These are phyloP conservation scores for Noctua fimbriata DNA, from an alignment of 2,888 invertebrate species.

Conservation along the genomic window DNA sequence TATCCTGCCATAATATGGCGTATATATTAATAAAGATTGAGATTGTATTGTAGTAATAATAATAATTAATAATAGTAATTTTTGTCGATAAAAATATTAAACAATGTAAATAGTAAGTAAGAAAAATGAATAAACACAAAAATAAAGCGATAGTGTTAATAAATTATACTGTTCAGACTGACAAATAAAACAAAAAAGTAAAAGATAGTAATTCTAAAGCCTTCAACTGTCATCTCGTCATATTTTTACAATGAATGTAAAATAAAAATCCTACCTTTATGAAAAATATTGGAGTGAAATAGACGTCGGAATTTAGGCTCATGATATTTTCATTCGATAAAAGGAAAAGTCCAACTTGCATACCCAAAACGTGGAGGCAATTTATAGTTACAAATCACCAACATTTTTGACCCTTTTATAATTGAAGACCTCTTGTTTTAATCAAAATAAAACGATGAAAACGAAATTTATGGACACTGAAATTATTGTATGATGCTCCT, in stretches of 20 bases:
- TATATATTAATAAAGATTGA: too few species aligned
- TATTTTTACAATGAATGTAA: not conserved
- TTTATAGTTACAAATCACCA: constrained; percentile 6
- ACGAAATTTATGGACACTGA: not conserved
- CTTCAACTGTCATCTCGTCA: not conserved
- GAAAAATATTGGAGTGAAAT: not conserved
- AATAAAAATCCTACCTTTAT: not conserved
- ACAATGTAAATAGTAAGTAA: too few species aligned
- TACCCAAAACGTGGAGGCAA: constrained; percentile 9
- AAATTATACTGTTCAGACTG: not conserved
- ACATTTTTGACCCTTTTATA: constrained; percentile 20
- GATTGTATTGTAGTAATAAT: too few species aligned
- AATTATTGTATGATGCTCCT: not conserved
- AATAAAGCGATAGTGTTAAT: not conserved
- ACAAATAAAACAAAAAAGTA: not conserved
- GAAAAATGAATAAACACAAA: too few species aligned
- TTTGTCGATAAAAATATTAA: too few species aligned
- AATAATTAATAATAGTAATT: too few species aligned
- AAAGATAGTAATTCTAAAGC: not conserved
- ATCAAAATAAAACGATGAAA: constrained; percentile 15
- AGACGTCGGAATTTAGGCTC: constrained; percentile 5
- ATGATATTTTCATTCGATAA: constrained; percentile 20
- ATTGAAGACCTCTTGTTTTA: not conserved
- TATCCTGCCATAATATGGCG: too few species aligned
- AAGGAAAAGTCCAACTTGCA: constrained; percentile 11